A percentile compares a stretch with the other conserved stretches of the same genome.
These are phyloP conservation scores for Tridacna crocea DNA, from an alignment of 2,888 invertebrate species.

Conservation along the genomic window DNA sequence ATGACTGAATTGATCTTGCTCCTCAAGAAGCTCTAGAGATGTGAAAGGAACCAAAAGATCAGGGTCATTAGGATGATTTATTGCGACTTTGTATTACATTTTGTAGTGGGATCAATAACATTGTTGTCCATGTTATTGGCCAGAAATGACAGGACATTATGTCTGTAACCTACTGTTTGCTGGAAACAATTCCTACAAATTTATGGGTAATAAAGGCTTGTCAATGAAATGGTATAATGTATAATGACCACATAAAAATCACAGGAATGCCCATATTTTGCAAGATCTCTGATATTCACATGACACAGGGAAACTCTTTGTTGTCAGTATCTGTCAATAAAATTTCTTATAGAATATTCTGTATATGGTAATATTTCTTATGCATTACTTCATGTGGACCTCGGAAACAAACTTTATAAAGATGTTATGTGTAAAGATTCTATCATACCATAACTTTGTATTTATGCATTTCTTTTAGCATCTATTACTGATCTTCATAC, in stretches of 20 bases:
- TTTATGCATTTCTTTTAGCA: too few relatives aligned
- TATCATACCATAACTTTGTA: too few relatives aligned
- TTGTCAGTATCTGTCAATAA: too few relatives aligned
- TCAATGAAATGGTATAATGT: constrained; percentile 18
- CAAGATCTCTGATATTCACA: too few relatives aligned
- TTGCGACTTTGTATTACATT: constrained; percentile 28
- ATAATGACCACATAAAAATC: constrained; percentile 12
- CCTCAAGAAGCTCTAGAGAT: constrained; percentile 16
- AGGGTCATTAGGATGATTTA: constrained; percentile 27
- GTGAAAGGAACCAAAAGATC: constrained; percentile 25
- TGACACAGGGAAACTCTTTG: too few relatives aligned
- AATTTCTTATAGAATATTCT: too few relatives aligned
- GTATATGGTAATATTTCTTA: too few relatives aligned
- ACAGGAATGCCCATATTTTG: neutral
- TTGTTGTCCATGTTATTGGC: constrained; percentile 15
- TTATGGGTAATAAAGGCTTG: constrained; percentile 15
- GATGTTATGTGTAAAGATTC: too few relatives aligned
- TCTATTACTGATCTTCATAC: too few relatives aligned
- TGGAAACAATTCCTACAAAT: constrained; percentile 20
- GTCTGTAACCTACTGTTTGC: constrained; percentile 16
- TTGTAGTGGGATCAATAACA: constrained; percentile 26
- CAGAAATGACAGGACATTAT: constrained; percentile 24
- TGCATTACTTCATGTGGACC: too few relatives aligned
- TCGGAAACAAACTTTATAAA: too few relatives aligned
- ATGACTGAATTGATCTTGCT: constrained; percentile 18